Evolutionary conservation across 2,113 vertebrate genomes (phyloP), one percentile per base, ranked within the genome.

Genomic region (Petaurus breviceps): DNA sequence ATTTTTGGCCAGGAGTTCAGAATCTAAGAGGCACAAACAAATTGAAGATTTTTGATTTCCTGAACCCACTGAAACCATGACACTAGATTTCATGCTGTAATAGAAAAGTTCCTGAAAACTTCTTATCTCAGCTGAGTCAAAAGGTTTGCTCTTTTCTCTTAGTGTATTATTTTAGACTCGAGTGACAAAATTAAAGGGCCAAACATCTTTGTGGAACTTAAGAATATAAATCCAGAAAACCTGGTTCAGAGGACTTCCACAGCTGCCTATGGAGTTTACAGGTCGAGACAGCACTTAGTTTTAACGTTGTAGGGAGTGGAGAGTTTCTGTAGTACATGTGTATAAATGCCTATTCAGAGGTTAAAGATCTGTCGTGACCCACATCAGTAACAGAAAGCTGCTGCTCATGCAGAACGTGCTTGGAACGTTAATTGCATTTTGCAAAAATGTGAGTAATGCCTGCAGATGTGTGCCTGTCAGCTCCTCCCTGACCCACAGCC

Each of bases 1-100:
- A 94, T 95, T 97, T 95, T 97, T 97, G 96, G 97, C 96, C 95
- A 93, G n/a, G 91, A 97, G 95, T 96, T 97, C 96, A 96, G 92
- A 97, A 95, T 92, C 95, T 97, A 84, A 84, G 77, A 94, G 93
- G 94, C 53, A 94, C 96, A 96, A 97, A 93, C 97, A 97, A 94
- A 96, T 89, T 90, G 54, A 95, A 95, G 93, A 94, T n/a, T 91
- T 94, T 97, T 94, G 93, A 94, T 97, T 95, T 96, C 95, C 97
- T 95, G 54, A 94, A 96, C 92, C 97, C 94, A 96, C 92, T 96
- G 28, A 93, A 97, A 97, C 97, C 98, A 57, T 92, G 92, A 96
- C 89, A 90, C 92, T 92, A 93, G 84, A 95, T 91, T 95, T 96
- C 93, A 84, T 91, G 61, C 77, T 93, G 28, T 84, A 93, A 96